Conservation (phyloP, 2,888 invertebrate genomes). For the Rutpela maculata region DNA sequence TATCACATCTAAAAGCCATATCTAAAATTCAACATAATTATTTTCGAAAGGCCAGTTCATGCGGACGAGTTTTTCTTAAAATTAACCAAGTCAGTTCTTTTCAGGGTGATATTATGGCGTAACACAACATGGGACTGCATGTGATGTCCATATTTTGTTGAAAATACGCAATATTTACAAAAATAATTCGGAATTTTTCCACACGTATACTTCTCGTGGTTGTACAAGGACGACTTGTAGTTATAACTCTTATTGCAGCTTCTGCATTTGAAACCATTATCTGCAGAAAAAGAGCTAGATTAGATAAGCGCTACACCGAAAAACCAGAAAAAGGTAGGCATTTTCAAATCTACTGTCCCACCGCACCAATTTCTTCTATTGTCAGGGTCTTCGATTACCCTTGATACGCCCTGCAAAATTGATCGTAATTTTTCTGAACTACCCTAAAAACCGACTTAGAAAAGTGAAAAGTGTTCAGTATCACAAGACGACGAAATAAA, state of each 20-base stretch:
- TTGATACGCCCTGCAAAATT: too few relatives aligned
- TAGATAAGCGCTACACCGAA: neutral
- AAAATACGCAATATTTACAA: constrained; percentile 79
- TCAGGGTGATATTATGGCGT: constrained; percentile 26
- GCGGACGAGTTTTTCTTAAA: neutral
- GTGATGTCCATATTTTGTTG: constrained; percentile 42
- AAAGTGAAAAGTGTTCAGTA: too few relatives aligned
- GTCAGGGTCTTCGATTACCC: too few relatives aligned
- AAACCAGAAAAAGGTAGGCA: too few relatives aligned
- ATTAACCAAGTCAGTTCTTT: constrained; percentile 21
- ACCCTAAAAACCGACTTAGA: too few relatives aligned
- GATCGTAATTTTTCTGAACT: too few relatives aligned
- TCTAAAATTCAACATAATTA: constrained; percentile 12
- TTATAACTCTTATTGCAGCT: constrained; percentile 87
- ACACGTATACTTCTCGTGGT: constrained; percentile 86
- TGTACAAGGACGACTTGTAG: constrained; percentile 83
- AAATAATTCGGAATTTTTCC: constrained; percentile 81
- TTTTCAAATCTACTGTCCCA: too few relatives aligned
- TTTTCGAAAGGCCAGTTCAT: neutral
- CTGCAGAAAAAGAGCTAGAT: constrained; percentile 13
- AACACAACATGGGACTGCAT: constrained; percentile 34
- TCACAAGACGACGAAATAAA: too few relatives aligned
- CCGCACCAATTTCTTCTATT: too few relatives aligned
- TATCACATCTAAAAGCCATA: constrained; percentile 27
- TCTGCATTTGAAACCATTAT: constrained; percentile 73